Evolutionary conservation across 2,888 invertebrate genomes (phyloP).

Genomic region (Pasiphila rectangulata): DNA sequence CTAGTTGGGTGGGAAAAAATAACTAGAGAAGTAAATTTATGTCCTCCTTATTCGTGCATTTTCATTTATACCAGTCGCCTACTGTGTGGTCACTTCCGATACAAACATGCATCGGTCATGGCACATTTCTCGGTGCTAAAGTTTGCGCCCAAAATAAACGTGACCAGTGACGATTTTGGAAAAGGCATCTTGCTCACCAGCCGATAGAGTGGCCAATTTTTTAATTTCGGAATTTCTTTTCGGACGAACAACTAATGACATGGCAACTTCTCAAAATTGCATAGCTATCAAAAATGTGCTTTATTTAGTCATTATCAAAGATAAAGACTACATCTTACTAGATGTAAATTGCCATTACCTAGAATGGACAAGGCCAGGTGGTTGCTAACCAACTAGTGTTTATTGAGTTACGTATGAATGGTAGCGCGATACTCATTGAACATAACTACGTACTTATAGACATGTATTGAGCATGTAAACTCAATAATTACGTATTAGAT

Average conservation of each 20-base stretch:
- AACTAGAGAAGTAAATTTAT: too few relatives aligned
- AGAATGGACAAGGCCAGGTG: conserved; percentile 36
- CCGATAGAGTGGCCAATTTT: too few relatives aligned
- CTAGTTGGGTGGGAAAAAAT: too few relatives aligned
- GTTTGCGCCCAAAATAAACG: conserved; percentile 64
- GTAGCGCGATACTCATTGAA: conserved; percentile 1
- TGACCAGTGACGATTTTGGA: conserved; percentile 61
- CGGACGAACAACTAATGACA: too few relatives aligned
- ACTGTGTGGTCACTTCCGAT: conserved; percentile 5
- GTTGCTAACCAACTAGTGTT: conserved; percentile 32
- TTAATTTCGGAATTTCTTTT: too few relatives aligned
- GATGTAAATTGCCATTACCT: conserved; percentile 6
- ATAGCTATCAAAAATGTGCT: too few relatives aligned
- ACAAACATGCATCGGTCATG: conserved; percentile 24
- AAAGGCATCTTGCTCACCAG: conserved; percentile 59
- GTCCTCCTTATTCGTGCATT: too few relatives aligned
- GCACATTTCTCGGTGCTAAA: conserved; percentile 30
- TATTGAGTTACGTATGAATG: conserved; percentile 8
- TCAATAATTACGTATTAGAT: too few relatives aligned
- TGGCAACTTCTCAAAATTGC: too few relatives aligned
- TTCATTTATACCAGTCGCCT: too few relatives aligned
- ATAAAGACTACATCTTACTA: too few relatives aligned
- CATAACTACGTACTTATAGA: not conserved
- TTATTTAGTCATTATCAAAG: too few relatives aligned
- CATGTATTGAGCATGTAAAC: conserved; percentile 24